Base-by-base conservation (phyloP, 2,888 invertebrate species). In the Caenorhabditis wallacei region DNA sequence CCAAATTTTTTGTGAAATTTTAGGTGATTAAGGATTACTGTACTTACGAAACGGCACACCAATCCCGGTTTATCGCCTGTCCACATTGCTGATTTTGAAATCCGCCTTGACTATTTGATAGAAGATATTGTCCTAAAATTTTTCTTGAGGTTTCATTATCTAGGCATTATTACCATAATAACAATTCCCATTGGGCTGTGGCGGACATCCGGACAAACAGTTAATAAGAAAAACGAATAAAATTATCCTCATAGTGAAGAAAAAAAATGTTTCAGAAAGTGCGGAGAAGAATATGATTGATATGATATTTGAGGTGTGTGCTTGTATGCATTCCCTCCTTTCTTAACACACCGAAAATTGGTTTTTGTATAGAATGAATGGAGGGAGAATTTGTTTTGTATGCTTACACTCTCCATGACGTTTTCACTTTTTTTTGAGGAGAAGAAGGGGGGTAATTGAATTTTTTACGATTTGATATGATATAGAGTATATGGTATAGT, bases 1-100 rank as follows among this genome's bases (percentile, higher is more conserved):
- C 95, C 95, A 95, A 94, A 95, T 92, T 92, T 92, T 92, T 92
- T 89, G 82, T 35, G 35, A 24, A 40, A 20, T 30, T 56, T 22
- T 30, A n/a, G 8, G 11, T 8, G 30, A 30, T n/a, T n/a, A n/a
- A n/a, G n/a, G n/a, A n/a, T n/a, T n/a, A n/a, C n/a, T n/a, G n/a
- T n/a, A 83, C 83, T 75, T 16, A 83, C 80, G 84, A 76, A 26
- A 84, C 84, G 2, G 84, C 76, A 56, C 84, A 84, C 84, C 84
- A 84, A 53, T 84, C 84, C 20, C 76, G 22, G 35, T 80, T 84
- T 2, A 75, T n/a, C 2, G 71, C 76, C 37, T 51, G 59, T 0
- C 72, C 76, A 53, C 84, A 84, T 13, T 69, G 80, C 26, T 84
- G 80, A 22, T 84, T 84, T 56, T 76, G 80, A 20, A 84, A 53